phyloP scores from a whole-genome alignment of 1,140 invertebrate species.

The Bicyclus anynana region DNA sequence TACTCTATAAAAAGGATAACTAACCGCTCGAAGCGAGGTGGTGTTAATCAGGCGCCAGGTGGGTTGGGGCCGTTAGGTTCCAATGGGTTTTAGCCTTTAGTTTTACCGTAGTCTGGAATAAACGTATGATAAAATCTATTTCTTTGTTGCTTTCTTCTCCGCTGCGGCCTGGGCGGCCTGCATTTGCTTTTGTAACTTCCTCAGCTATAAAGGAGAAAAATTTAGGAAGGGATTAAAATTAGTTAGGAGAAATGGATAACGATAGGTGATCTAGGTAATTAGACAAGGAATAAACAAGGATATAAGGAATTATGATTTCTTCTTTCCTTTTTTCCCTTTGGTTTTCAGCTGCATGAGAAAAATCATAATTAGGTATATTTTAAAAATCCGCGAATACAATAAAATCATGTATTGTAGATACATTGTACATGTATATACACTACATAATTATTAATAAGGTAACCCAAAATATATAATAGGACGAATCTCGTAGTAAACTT shows the following conservation, averaged over 20 bases:
- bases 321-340: slow-evolving; percentile 60
- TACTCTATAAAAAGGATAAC: no score
- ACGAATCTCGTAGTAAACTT: no score
- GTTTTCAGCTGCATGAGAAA: slow-evolving; percentile 55
- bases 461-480: no score
- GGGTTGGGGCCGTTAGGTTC: no score
- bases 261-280: no score
- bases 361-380: not conserved
- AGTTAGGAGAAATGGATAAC: not conserved
- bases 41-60: no score
- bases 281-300: not conserved
- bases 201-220: slow-evolving; percentile 38
- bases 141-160: slow-evolving; percentile 38
- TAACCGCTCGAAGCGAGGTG: no score
- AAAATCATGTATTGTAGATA: no score
- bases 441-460: no score
- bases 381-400: no score
- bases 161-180: slow-evolving; percentile 38
- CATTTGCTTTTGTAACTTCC: slow-evolving; percentile 52
- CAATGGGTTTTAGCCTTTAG: no score
- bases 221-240: slow-evolving; percentile 3
- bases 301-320: slow-evolving; percentile 51
- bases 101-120: not conserved
- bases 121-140: slow-evolving; percentile 9
- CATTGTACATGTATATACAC: no score